Base-by-base conservation (phyloP, 1,140 invertebrate species). In the Calephelis virginiensis region DNA sequence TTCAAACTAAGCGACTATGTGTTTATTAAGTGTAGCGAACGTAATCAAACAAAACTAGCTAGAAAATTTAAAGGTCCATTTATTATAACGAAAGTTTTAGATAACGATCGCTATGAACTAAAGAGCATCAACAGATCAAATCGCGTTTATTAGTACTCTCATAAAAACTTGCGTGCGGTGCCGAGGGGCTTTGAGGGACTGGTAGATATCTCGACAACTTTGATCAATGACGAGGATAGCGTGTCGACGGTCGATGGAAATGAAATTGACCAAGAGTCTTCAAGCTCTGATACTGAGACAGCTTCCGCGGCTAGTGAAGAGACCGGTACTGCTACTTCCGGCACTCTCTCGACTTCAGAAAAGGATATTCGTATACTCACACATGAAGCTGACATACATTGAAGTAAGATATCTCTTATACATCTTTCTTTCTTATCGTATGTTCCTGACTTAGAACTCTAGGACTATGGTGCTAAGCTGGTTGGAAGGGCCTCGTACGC, bases 161-260 rank as follows among this genome's bases (percentile, higher is more conserved):
- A 74, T 50, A 69, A 74, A 46, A 74, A 69, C 17, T 67, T 74
- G 66, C 72, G 72, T 65, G 46, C 66, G 40, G 70, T 72, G 49
- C 70, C 66, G 1, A 59, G 12, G 14, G 70, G 66, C 14, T 62
- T 61, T 37, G 63, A 65, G 11, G 66, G 69, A 9, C 40, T 67
- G 61, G 14, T 59, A 13, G 66, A 67, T 8, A 61, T 67, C 38
- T 43, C 66, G 10, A 59, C 59, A 9, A 37, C 37, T 50, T 10
- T 69, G 12, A 53, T 45, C 5, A 63, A 62, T 48, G 56, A 61
- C 10, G 62, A 37, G 46, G 47, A 37, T 14, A 10, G 14, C 28
- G 47, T 37, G 28, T 12, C 62, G 62, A 17, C 46, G 62, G 13
- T 49, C 45, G 62, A 63, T 28, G 62, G 45, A 50, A 13, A n/a